Conservation (phyloP, 2,113 vertebrate genomes). For the Tympanuchus pallidicinctus region DNA sequence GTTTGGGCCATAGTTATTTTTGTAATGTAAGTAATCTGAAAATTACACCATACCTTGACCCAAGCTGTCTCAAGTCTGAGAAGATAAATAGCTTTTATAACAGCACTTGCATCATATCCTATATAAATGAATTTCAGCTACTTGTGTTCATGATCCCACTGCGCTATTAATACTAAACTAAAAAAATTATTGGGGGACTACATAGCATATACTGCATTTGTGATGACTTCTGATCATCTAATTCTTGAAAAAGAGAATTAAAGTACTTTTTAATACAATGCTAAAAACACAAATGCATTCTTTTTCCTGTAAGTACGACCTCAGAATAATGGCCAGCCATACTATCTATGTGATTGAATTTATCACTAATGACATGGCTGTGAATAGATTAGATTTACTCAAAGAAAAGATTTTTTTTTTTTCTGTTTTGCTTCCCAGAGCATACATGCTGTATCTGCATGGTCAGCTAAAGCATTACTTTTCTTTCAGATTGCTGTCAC, state of each 20-base stretch:
- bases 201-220: neutral
- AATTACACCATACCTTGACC: neutral
- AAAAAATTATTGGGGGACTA: neutral
- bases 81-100: neutral
- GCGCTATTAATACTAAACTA: neutral
- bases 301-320: neutral
- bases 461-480: too few species aligned
- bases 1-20: neutral
- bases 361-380: neutral
- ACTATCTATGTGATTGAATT: neutral
- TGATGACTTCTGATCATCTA: neutral
- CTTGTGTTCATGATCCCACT: neutral
- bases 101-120: rapidly evolving
- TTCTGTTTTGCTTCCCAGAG: neutral
- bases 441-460: too few species aligned
- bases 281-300: neutral
- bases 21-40: neutral
- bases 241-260: neutral
- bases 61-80: neutral
- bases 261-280: neutral
- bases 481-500: too few species aligned
- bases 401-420: neutral
- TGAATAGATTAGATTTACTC: neutral
- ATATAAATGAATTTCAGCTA: neutral
- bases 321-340: neutral